phyloP scores from a whole-genome alignment of 2,113 vertebrate genomes.

The Holacanthus passer region DNA sequence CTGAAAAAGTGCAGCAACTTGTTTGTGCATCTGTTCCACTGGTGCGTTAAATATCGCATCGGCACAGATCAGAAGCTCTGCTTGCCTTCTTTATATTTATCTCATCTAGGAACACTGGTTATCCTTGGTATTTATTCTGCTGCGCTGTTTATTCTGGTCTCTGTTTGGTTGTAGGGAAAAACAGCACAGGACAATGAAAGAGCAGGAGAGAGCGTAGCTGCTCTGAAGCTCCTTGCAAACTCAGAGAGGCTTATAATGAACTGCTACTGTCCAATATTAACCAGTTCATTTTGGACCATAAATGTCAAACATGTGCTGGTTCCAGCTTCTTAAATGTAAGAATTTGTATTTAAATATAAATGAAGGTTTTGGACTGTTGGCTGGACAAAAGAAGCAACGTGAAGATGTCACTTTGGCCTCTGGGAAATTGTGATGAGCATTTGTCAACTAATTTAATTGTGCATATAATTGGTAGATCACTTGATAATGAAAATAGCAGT shows the following conservation, averaged over 20 bases:
- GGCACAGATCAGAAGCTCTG: slow-evolving; percentile 38
- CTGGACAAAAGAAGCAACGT: too few relatives aligned
- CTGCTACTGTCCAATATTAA: background rate
- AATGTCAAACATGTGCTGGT: too few relatives aligned
- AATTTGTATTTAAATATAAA: too few relatives aligned
- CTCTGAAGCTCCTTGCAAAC: background rate
- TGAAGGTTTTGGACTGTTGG: too few relatives aligned
- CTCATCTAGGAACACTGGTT: slow-evolving; percentile 20
- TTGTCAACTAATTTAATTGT: too few relatives aligned
- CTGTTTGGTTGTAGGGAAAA: background rate
- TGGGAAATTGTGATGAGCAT: too few relatives aligned
- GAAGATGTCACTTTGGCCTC: too few relatives aligned
- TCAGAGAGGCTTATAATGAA: background rate
- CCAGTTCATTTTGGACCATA: too few relatives aligned
- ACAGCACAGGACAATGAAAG: background rate
- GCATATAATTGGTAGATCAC: too few relatives aligned
- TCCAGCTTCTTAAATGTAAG: too few relatives aligned
- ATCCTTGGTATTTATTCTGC: slow-evolving; percentile 15
- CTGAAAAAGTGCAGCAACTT: background rate
- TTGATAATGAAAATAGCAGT: too few relatives aligned
- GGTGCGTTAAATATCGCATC: slow-evolving; percentile 24
- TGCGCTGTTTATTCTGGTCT: slow-evolving; percentile 14
- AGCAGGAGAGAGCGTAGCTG: background rate
- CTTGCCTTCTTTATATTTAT: slow-evolving; percentile 36
- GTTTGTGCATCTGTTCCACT: slow-evolving; percentile 18